These are phyloP conservation scores for Trichogramma dendrolimi DNA, from an alignment of 2,888 invertebrate genomes.

Conservation along the genomic window DNA sequence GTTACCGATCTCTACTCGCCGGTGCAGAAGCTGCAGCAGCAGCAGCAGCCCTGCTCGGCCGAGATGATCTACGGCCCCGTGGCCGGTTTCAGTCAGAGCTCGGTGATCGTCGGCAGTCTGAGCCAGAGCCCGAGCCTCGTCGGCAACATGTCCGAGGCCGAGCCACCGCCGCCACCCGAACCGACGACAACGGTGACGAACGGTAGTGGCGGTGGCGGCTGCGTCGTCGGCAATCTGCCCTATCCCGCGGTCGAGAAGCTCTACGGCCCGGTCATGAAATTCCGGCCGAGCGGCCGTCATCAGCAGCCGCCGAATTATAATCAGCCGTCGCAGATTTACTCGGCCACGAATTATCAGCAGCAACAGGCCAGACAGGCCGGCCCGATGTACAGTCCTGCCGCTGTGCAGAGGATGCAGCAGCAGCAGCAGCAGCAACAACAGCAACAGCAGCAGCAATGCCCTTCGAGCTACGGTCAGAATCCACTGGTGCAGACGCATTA, in stretches of 20 bases:
- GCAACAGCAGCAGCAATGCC: constrained; percentile 17
- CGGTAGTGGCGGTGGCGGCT: constrained; percentile 7
- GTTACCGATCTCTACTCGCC: constrained; percentile 45
- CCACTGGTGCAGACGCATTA: constrained; percentile 37
- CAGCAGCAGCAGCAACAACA: constrained; percentile 33
- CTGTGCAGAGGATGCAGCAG: constrained; percentile 42
- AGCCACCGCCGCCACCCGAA: constrained; percentile 1
- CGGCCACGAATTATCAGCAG: constrained; percentile 39
- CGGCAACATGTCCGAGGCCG: constrained; percentile 42
- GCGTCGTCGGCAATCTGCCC: not conserved
- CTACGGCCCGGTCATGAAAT: constrained; percentile 50
- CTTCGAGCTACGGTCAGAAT: constrained; percentile 30
- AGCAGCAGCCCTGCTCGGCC: constrained; percentile 30
- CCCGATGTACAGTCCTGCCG: constrained; percentile 43
- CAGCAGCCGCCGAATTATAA: constrained; percentile 41
- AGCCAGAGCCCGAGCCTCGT: constrained; percentile 44
- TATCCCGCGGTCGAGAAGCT: constrained; percentile 29
- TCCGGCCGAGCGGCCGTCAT: constrained; percentile 38
- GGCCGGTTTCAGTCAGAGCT: constrained; percentile 48
- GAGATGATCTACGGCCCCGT: constrained; percentile 49
- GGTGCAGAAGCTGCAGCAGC: constrained; percentile 45
- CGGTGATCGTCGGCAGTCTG: constrained; percentile 48
- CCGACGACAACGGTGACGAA: not conserved
- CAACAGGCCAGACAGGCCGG: constrained; percentile 32
- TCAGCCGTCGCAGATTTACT: constrained; percentile 45